Percentiles rank a stretch among this genome's conserved stretches.
Conservation (phyloP, 2,797 vertebrate species). For the Hydrocynus forskahlii region DNA sequence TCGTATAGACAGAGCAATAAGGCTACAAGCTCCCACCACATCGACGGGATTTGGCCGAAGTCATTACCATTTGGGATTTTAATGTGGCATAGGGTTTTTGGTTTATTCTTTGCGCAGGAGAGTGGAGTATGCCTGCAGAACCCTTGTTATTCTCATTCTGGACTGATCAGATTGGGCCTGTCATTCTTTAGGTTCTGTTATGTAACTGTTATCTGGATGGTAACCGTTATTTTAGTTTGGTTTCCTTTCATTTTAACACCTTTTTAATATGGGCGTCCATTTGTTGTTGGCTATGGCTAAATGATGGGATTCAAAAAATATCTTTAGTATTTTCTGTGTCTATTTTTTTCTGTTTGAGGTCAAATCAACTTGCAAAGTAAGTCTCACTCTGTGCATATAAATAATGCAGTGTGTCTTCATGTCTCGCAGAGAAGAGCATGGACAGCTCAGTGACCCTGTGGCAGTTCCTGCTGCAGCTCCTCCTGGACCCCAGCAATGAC, state of each 20-base stretch:
- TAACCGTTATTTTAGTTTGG: not conserved
- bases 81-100: constrained; percentile 16
- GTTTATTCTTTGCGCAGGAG: not conserved
- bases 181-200: not conserved
- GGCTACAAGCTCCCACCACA: constrained; percentile 11
- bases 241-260: not conserved
- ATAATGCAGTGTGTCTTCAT: not conserved
- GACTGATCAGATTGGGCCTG: not conserved
- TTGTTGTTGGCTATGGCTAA: not conserved
- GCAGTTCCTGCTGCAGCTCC: constrained; percentile 98
- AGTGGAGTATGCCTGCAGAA: not conserved
- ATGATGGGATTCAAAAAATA: not conserved
- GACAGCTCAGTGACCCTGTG: constrained; percentile 98
- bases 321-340: no score
- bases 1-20: constrained; percentile 43
- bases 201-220: not conserved
- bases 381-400: no score
- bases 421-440: constrained; percentile 80
- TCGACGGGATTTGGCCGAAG: constrained; percentile 31
- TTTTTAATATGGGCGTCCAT: not conserved
- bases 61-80: constrained; percentile 35
- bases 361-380: no score
- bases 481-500: constrained; percentile 89
- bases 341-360: no score
- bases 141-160: not conserved